Conservation (phyloP, 2,113 vertebrate genomes). For the Cisticola juncidis region DNA sequence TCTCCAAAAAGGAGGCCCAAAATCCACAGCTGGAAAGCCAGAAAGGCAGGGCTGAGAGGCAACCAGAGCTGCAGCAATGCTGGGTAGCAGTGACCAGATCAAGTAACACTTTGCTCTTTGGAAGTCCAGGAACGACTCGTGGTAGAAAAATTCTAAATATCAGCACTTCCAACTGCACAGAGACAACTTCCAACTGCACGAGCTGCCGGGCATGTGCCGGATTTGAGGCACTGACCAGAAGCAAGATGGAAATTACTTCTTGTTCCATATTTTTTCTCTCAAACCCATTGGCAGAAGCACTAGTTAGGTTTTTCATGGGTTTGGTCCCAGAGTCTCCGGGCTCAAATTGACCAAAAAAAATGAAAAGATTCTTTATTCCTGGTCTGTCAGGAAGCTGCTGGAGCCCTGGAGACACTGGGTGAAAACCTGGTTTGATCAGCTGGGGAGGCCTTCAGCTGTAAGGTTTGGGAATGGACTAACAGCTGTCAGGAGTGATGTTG, state of each 20-base stretch:
- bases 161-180: not conserved
- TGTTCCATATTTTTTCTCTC: not conserved
- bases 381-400: not conserved
- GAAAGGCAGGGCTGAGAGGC: not conserved
- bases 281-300: not conserved
- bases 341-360: not conserved
- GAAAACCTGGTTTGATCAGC: not conserved
- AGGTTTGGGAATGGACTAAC: not conserved
- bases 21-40: not conserved
- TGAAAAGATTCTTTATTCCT: not conserved
- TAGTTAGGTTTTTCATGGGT: not conserved
- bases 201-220: accelerated
- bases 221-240: not conserved
- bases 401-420: not conserved
- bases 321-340: not conserved
- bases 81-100: not conserved
- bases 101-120: not conserved
- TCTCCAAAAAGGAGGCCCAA: not conserved
- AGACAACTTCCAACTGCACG: not conserved
- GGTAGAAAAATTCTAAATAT: not conserved
- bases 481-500: not conserved
- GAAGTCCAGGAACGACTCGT: not conserved
- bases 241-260: not conserved
- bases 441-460: not conserved
- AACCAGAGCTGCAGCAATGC: not conserved